A percentile compares a stretch with the other conserved stretches of the same genome.
These are phyloP conservation scores for Enteromius anoplus DNA, from an alignment of 2,797 vertebrate species.

Conservation along the genomic window DNA sequence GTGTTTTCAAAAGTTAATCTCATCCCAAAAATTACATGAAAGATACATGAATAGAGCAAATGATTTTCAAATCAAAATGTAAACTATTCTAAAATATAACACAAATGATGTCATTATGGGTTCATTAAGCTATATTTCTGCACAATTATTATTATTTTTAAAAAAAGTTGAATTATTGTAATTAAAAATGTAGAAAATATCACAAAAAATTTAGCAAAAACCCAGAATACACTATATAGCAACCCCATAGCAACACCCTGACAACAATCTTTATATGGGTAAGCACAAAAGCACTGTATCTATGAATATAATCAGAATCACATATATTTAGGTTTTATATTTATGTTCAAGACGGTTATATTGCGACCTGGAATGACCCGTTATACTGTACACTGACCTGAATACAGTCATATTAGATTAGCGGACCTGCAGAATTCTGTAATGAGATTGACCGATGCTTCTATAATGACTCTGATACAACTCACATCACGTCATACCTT, in stretches of 20 bases:
- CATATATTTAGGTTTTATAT: background rate
- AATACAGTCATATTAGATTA: constrained; percentile 56
- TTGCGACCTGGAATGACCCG: background rate
- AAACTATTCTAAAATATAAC: background rate
- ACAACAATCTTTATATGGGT: background rate
- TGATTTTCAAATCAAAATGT: background rate
- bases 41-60: background rate
- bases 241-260: background rate
- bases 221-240: background rate
- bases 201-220: background rate
- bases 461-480: constrained; percentile 53
- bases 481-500: constrained; percentile 53
- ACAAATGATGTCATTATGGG: background rate
- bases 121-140: background rate
- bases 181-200: background rate
- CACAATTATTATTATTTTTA: background rate
- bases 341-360: background rate
- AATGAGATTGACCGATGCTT: constrained; percentile 58
- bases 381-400: constrained; percentile 30
- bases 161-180: background rate
- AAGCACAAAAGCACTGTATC: background rate
- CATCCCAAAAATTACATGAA: background rate
- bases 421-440: constrained; percentile 58
- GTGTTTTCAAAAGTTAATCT: too few species aligned
- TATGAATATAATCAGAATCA: background rate